These are phyloP conservation scores for Chromis chromis DNA, from an alignment of 2,797 vertebrate genomes.

Conservation along the genomic window DNA sequence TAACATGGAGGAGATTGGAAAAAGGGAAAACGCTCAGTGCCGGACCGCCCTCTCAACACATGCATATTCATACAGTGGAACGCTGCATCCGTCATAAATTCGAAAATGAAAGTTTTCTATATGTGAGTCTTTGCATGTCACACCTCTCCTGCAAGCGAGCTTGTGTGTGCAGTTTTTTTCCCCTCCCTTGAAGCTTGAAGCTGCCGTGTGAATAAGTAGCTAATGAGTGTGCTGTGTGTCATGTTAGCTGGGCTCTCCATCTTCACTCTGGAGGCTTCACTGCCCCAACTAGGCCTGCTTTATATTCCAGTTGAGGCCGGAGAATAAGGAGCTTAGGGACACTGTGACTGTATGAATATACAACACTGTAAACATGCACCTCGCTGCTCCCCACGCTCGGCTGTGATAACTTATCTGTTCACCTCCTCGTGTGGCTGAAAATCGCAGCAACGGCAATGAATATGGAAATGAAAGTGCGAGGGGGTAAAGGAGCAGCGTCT, in stretches of 20 bases:
- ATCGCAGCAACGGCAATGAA: constrained; percentile 47
- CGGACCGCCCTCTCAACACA: constrained; percentile 59
- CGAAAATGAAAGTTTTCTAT: constrained; percentile 34
- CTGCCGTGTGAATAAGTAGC: constrained; percentile 27
- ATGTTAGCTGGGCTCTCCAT: constrained; percentile 29
- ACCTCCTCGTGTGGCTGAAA: constrained; percentile 39
- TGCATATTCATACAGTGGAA: constrained; percentile 68
- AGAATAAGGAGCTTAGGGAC: constrained; percentile 55
- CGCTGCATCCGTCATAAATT: constrained; percentile 55
- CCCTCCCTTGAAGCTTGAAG: background rate
- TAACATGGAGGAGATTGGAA: constrained; percentile 62
- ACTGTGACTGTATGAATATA: constrained; percentile 55
- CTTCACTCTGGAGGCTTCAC: constrained; percentile 38
- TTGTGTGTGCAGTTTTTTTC: background rate
- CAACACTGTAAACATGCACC: constrained; percentile 60
- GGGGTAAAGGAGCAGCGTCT: constrained; percentile 27
- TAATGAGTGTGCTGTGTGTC: constrained; percentile 41
- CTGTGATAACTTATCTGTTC: constrained; percentile 54
- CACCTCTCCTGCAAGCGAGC: background rate
- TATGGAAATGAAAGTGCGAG: constrained; percentile 62
- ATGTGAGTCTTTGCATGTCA: background rate
- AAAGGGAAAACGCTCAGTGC: constrained; percentile 58
- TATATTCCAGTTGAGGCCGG: constrained; percentile 59
- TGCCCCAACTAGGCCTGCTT: constrained; percentile 50
- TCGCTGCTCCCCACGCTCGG: constrained; percentile 31